A percentile compares a stretch with the other conserved stretches of the same genome.
Conservation (phyloP, 2,113 vertebrate species). For the Nibea coibor region DNA sequence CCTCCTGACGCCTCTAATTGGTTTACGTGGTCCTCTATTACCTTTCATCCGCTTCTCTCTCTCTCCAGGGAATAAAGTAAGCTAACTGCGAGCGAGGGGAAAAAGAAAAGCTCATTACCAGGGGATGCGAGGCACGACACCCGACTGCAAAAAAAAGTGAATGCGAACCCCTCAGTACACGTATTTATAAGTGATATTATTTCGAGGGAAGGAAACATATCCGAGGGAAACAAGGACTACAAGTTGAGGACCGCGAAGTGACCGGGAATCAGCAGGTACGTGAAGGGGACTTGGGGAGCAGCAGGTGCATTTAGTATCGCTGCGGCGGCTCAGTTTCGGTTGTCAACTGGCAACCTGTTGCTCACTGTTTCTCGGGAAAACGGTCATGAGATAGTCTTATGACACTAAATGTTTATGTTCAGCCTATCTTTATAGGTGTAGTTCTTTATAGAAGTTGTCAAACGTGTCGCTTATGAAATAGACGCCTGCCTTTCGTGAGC, state of each 20-base stretch:
- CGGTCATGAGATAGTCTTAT: background rate
- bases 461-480: background rate
- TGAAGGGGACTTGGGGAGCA: conserved; percentile 24
- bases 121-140: background rate
- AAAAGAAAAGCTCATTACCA: conserved; percentile 70
- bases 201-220: background rate
- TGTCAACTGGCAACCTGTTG: conserved; percentile 52
- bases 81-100: conserved; percentile 20
- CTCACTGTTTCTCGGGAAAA: background rate
- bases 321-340: conserved; percentile 70
- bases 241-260: background rate
- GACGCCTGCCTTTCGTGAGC: background rate
- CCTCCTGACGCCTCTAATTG: conserved; percentile 66
- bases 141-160: background rate
- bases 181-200: background rate
- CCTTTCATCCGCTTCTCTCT: conserved; percentile 64
- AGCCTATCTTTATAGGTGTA: background rate
- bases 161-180: background rate
- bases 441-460: background rate
- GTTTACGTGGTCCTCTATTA: conserved; percentile 35
- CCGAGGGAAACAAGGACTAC: conserved; percentile 6
- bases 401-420: background rate
- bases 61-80: conserved; percentile 58
- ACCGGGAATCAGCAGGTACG: conserved; percentile 68
- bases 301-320: conserved; percentile 68